These are phyloP conservation scores for Oopsacas minuta DNA, from an alignment of 37 sponge, comb jelly and placozoan genomes.

Conservation along the genomic window DNA sequence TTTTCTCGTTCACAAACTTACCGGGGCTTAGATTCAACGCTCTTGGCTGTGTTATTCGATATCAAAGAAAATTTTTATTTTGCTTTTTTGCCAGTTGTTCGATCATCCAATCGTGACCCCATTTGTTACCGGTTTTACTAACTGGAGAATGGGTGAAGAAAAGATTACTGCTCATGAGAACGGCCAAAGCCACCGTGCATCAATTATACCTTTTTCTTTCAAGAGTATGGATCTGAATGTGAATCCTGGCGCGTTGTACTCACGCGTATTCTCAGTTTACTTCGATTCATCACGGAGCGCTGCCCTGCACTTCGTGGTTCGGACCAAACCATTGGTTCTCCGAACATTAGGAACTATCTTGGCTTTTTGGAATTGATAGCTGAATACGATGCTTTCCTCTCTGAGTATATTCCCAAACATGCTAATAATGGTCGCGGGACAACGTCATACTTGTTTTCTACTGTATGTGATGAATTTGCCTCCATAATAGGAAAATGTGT, in stretches of 20 bases:
- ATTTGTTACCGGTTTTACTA: background rate
- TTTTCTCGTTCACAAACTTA: background rate
- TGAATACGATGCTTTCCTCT: constrained; percentile 19
- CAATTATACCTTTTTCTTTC: background rate
- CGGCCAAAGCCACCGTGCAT: background rate
- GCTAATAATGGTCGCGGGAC: constrained; percentile 18
- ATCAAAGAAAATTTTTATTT: background rate
- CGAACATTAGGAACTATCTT: constrained; percentile 19
- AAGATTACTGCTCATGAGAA: background rate
- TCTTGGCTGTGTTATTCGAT: background rate
- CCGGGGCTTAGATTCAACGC: background rate
- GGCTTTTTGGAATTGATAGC: constrained; percentile 18
- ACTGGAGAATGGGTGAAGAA: background rate
- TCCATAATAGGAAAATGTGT: constrained; percentile 13
- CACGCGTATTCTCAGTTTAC: background rate
- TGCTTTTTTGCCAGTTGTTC: background rate
- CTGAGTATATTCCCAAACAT: constrained; percentile 18
- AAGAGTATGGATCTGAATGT: background rate
- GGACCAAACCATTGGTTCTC: constrained; percentile 12
- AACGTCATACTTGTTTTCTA: constrained; percentile 21
- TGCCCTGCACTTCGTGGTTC: constrained; percentile 17
- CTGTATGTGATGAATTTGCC: constrained; percentile 19
- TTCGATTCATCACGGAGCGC: background rate
- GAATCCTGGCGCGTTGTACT: constrained; percentile 16
- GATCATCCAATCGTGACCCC: background rate